Percentiles rank a stretch among this genome's conserved stretches.
These are phyloP conservation scores for Florisuga fusca DNA, from an alignment of 2,797 vertebrate genomes.

Conservation along the genomic window DNA sequence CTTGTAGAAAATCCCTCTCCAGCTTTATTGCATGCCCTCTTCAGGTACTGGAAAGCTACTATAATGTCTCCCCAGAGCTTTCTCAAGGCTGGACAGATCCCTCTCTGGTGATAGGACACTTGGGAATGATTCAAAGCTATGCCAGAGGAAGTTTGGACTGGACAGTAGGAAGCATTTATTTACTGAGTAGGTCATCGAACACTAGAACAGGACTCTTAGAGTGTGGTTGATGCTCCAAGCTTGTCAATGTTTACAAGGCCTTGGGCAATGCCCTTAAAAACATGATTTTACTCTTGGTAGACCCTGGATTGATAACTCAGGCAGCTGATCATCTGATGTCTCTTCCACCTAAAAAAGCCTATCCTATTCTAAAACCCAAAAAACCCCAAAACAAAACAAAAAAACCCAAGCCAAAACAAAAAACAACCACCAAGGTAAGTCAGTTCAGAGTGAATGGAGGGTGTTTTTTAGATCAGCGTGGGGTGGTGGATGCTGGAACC, in stretches of 20 bases:
- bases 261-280: background rate
- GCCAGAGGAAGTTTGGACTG: rapidly evolving
- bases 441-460: background rate
- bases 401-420: no score
- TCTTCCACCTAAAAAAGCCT: background rate
- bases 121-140: background rate
- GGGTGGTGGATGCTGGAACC: background rate
- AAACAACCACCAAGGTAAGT: background rate
- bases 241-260: background rate
- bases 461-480: background rate
- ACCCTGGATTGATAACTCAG: rapidly evolving
- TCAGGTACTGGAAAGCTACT: no score
- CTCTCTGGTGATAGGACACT: no score
- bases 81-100: no score
- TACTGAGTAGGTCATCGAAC: no score
- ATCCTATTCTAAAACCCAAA: background rate
- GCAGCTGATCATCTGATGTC: rapidly evolving
- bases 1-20: no score
- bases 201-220: background rate
- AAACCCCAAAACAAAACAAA: background rate
- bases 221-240: no score
- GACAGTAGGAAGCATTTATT: rapidly evolving
- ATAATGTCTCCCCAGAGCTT: no score
- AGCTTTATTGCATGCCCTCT: no score
- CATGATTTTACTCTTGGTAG: background rate